Percentiles rank a stretch among this genome's conserved stretches.
Conservation (phyloP, 64 coral and sea anemone species). For the Montipora foliosa region DNA sequence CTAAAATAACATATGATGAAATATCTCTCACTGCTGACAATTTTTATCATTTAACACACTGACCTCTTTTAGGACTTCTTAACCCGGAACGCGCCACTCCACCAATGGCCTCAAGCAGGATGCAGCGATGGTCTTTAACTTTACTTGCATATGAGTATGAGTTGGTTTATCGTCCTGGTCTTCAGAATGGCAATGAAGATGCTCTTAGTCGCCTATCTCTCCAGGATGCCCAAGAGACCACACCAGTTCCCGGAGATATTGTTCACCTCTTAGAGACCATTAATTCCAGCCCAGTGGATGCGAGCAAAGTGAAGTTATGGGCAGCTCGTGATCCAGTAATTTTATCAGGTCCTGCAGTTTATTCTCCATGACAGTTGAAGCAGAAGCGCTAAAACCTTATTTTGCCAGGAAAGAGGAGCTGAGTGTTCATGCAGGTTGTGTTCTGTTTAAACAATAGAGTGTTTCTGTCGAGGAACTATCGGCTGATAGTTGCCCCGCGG, state of each 20-base stretch:
- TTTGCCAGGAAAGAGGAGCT: too few relatives aligned
- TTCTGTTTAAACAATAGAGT: too few relatives aligned
- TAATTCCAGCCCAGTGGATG: not conserved
- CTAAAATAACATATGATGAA: too few relatives aligned
- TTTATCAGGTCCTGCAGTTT: not conserved
- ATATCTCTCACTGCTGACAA: too few relatives aligned
- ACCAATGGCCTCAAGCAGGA: not conserved
- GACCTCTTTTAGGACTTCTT: too few relatives aligned
- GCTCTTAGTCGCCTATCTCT: not conserved
- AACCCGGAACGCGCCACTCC: too few relatives aligned
- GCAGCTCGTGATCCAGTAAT: not conserved
- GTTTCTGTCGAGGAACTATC: too few relatives aligned
- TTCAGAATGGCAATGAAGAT: not conserved
- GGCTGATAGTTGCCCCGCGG: too few relatives aligned
- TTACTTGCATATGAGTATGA: constrained; percentile 38
- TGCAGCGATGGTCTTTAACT: constrained; percentile 7
- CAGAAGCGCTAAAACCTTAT: not conserved
- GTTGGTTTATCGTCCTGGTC: constrained; percentile 1
- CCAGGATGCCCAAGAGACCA: not conserved
- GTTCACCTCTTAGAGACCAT: not conserved
- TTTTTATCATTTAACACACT: too few relatives aligned
- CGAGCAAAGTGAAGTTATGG: not conserved
- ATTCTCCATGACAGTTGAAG: not conserved
- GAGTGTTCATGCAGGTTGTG: too few relatives aligned
- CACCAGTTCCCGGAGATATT: not conserved